Base-by-base conservation (phyloP, 1,140 invertebrate genomes). In the Drosophila neocordata region DNA sequence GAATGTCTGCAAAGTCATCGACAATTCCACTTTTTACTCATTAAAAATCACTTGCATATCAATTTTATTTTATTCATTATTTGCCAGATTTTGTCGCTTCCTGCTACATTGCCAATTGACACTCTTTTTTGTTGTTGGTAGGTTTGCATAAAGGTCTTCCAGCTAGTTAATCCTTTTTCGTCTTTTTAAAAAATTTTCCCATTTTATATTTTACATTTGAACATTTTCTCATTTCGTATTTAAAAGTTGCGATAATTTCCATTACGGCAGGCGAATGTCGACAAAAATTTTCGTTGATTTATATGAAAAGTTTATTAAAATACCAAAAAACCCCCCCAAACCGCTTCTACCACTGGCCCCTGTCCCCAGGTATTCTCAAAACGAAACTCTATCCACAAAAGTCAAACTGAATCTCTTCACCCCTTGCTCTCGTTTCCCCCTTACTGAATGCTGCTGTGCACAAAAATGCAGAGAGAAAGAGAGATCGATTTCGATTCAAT, bases 401-500 rank as follows among this genome's bases (percentile, higher is more conserved):
- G 59, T 75, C 58, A 72, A 76, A 68, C 53, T 81, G 72, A 59
- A 80, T 69, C 63, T 77, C 60, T 64, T 62, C 57, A 57, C 41
- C 15, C 41, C 5, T 3, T n/a, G n/a, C n/a, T n/a, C n/a, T n/a
- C n/a, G n/a, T n/a, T n/a, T 8, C 2, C 7, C 41, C 41, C 41
- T 0, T 20, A 0, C 2, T 48, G 15, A 73, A 65, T 64, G 61
- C 69, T 59, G 53, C 65, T 74, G 75, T 60, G 60, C 61, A 62
- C 71, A 77, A 66, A 75, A 82, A 65, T 75, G 71, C 68, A 78
- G 35, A 61, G 70, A 57, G 70, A 67, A 64, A 72, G 70, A 73
- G 69, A 83, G 83, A 88, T 88, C 83, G 83, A 88, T 88, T 88
- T 88, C 83, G 83, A 88, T 88, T 88, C 83, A 88, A 88, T 88